Evolutionary conservation across 2,888 invertebrate species (phyloP), one percentile per base, ranked within the genome.

Genomic region (Leucoptera coffeella): DNA sequence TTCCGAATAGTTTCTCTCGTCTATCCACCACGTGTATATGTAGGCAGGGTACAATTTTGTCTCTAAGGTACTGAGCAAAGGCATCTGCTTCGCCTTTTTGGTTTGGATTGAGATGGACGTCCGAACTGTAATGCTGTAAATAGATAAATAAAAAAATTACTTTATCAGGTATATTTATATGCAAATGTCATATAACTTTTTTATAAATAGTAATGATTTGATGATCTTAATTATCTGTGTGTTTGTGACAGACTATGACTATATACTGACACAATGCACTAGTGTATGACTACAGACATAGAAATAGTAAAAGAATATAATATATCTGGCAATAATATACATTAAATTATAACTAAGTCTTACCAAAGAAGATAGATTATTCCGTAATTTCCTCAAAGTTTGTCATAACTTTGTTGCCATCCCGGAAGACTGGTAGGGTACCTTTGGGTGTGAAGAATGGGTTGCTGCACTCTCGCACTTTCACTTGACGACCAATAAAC

Each of bases 31-130:
- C 25, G 80, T 73, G 45, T 80, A 88, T 41, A 85, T 80, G 33
- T 82, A 73, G 12, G 90, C 89, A 5, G 93, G 92, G 42, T 81
- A 78, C n/a, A 97, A 54, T 45, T 86, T n/a, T 85, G 30, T 85
- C 83, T 34, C 81, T 76, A 7, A 94, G 64, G 53, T 91, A 77
- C 36, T 82, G 79, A 15, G 79, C 75, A 45, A 87, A 87, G 2
- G 93, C 87, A 40, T 80, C 71, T 2, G 84, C 77, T 51, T 92
- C 86, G 19, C 84, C 78, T 39, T 77, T 75, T 45, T 88, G 78
- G 38, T 78, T 78, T 3, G 72, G 64, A 25, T 73, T 75, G 37
- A 90, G 58, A 37, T 78, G 73, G 30, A 72, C 74, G 52, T 85
- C 84, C 31, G 77, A 71, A 43, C 71, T 75, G 42, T 74, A 76